These are phyloP conservation scores for Speoplatyrhinus poulsoni DNA, from an alignment of 2,113 vertebrate genomes.

Conservation along the genomic window DNA sequence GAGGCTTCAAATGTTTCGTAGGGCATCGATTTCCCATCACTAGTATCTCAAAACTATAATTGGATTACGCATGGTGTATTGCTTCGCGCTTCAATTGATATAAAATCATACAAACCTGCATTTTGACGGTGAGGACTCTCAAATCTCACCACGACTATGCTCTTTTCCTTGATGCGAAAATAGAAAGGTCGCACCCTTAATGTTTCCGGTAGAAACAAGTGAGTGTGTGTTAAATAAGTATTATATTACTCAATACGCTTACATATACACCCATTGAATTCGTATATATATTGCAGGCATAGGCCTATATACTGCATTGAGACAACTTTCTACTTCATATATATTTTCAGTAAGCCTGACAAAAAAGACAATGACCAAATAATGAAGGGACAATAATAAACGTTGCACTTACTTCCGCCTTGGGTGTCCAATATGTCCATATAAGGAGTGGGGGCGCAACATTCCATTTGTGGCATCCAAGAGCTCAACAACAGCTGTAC, in stretches of 20 bases:
- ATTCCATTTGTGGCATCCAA: slow-evolving; percentile 55
- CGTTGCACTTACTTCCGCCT: slow-evolving; percentile 62
- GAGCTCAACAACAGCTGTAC: slow-evolving; percentile 53
- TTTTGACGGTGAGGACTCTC: slow-evolving; percentile 37
- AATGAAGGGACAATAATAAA: slow-evolving; percentile 57
- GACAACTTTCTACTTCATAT: neutral
- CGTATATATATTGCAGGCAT: accelerated
- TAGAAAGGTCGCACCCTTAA: slow-evolving; percentile 42
- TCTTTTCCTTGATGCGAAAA: slow-evolving; percentile 51
- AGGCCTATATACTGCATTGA: too few species aligned
- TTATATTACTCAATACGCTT: accelerated
- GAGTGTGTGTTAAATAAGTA: accelerated
- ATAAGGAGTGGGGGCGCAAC: slow-evolving; percentile 60
- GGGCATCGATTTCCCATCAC: too few species aligned
- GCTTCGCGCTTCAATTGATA: accelerated
- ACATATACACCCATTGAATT: neutral
- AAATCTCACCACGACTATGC: slow-evolving; percentile 60
- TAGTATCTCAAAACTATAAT: too few species aligned
- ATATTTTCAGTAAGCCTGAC: accelerated
- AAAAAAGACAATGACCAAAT: neutral
- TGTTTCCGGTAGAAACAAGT: slow-evolving; percentile 52
- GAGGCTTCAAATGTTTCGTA: too few species aligned
- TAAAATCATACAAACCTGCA: slow-evolving; percentile 71
- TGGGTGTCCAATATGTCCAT: slow-evolving; percentile 54
- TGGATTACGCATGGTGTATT: neutral